Evolutionary conservation across 2,113 vertebrate genomes (phyloP).

Genomic region (Dendropsophus ebraccatus): DNA sequence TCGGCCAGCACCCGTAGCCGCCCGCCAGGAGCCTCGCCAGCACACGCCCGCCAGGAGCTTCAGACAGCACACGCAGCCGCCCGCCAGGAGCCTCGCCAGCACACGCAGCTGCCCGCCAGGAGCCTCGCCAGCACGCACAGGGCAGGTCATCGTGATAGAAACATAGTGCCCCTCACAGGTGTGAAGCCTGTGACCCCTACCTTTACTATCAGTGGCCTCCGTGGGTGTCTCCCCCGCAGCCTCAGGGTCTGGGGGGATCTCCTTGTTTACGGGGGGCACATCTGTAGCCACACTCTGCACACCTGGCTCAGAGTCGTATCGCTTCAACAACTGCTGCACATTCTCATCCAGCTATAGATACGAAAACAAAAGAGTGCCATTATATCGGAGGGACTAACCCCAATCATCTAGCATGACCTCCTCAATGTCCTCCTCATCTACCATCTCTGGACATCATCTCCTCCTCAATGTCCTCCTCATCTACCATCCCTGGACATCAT

Average conservation of each 20-base stretch:
- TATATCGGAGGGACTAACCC: too few relatives aligned
- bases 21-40: too few relatives aligned
- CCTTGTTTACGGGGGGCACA: slow-evolving; percentile 53
- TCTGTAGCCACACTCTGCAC: not conserved
- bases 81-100: too few relatives aligned
- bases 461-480: not conserved
- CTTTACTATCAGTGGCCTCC: slow-evolving; percentile 67
- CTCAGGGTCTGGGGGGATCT: slow-evolving; percentile 10
- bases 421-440: not conserved
- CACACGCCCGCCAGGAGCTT: too few relatives aligned
- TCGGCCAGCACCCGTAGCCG: too few relatives aligned
- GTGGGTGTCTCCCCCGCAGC: slow-evolving; percentile 32
- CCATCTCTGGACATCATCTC: not conserved
- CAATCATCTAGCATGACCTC: not conserved
- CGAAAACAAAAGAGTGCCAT: too few relatives aligned
- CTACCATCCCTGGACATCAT: not conserved
- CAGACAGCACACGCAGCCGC: too few relatives aligned
- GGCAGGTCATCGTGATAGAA: too few relatives aligned
- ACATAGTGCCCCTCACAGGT: too few relatives aligned
- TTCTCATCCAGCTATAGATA: slow-evolving; percentile 82
- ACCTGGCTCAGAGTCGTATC: slow-evolving; percentile 70
- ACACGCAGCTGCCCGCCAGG: too few relatives aligned
- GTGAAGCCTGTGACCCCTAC: slow-evolving; percentile 51
- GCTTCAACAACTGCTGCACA: slow-evolving; percentile 78
- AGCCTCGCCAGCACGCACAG: too few relatives aligned